Evolutionary conservation across 2,888 invertebrate species (phyloP), one percentile per base, ranked within the genome.

Genomic region (Cheiracanthium punctorium): DNA sequence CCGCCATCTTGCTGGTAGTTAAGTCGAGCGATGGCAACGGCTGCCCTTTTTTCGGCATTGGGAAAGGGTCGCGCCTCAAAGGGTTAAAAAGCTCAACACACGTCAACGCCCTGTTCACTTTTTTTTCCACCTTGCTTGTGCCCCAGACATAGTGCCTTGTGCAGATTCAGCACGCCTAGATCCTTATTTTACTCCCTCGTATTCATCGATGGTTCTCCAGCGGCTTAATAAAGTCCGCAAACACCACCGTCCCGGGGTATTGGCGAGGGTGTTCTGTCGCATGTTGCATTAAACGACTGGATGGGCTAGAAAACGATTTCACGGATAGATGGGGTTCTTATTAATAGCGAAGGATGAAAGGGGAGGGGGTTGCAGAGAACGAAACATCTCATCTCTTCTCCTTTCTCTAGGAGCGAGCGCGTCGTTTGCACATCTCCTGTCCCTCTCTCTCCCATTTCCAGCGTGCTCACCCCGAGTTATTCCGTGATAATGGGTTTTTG

Each of bases 271-370:
- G 43, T 48, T 48, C 43, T 24, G 58, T 24, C 24, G 58, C 12
- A 58, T 58, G 58, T 24, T 24, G 24, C 24, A 24, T 58, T 58
- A 58, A 58, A 24, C 20, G 58, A 24, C 24, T 58, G 58, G 24
- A 58, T 58, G 48, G 41, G 43, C n/a, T 43, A 65, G 82, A 77
- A 77, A 77, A 77, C 82, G 82, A 82, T 82, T 82, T 82, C 82
- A 82, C 72, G 82, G 76, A 64, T 82, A 77, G 71, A 67, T 77
- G 82, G 64, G 82, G 76, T 65, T 72, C 76, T 82, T 82, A 82
- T 82, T 82, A 82, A 82, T 77, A 82, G 76, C 82, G 37, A 58
- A 10, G 37, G 37, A 10, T 37, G 4, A 12, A 12, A 8, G 37
- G 37, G 12, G n/a, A n/a, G 37, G 37, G 12, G 12, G 37, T n/a